Evolutionary conservation across 2,113 vertebrate species (phyloP).

Genomic region (Neopipo cinnamomea): DNA sequence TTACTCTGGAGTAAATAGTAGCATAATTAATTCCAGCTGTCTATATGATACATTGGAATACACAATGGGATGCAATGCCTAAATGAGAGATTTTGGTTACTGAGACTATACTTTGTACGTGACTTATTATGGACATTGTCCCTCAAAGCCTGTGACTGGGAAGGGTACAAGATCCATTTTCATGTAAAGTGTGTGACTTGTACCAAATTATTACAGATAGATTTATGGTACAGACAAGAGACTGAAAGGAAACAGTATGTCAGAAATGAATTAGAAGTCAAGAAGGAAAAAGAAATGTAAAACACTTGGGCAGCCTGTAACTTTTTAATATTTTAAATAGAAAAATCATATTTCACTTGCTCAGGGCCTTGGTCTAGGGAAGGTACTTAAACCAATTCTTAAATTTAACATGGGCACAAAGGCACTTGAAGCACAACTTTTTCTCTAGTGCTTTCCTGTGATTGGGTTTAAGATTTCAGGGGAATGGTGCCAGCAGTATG

Average conservation of each 20-base stretch:
- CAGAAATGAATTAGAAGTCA: slow-evolving; percentile 56
- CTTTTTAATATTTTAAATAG: slow-evolving; percentile 59
- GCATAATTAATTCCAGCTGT: slow-evolving; percentile 23
- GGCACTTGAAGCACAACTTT: background rate
- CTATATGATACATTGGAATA: background rate
- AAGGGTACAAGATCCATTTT: slow-evolving; percentile 10
- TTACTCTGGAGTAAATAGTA: background rate
- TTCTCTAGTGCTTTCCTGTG: background rate
- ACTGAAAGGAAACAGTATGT: slow-evolving; percentile 49
- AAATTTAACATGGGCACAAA: slow-evolving; percentile 1
- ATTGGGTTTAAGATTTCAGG: background rate
- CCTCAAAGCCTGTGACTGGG: background rate
- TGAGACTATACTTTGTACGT: background rate
- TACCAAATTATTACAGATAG: slow-evolving; percentile 18
- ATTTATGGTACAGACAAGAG: slow-evolving; percentile 22
- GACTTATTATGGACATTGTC: background rate
- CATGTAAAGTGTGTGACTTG: background rate
- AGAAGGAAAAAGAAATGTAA: slow-evolving; percentile 55
- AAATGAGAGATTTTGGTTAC: background rate
- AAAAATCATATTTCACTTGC: slow-evolving; percentile 63
- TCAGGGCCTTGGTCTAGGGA: background rate
- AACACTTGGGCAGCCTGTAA: slow-evolving; percentile 45
- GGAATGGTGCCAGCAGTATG: background rate
- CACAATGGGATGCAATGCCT: background rate
- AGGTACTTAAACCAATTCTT: slow-evolving; percentile 26